Conservation (phyloP, 2,888 invertebrate species). For the Oligia strigilis region DNA sequence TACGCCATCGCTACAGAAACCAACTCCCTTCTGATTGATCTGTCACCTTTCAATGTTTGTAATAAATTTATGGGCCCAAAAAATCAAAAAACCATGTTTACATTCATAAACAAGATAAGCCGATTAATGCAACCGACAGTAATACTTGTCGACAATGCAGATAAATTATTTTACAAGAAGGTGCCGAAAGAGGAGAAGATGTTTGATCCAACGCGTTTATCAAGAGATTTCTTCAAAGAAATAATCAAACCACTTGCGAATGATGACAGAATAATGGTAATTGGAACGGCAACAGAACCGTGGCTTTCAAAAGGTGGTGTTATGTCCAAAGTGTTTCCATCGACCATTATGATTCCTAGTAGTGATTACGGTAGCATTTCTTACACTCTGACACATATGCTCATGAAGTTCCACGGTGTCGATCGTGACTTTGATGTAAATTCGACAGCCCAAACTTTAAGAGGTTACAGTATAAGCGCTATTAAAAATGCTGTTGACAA, state of each 20-base stretch:
- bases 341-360: slow-evolving; percentile 88
- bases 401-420: slow-evolving; percentile 91
- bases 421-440: slow-evolving; percentile 91
- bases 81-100: slow-evolving; percentile 92
- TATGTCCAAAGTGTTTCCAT: slow-evolving; percentile 91
- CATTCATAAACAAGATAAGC: slow-evolving; percentile 92
- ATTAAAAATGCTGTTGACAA: slow-evolving; percentile 84
- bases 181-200: slow-evolving; percentile 91
- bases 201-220: slow-evolving; percentile 93
- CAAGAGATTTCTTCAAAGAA: slow-evolving; percentile 92
- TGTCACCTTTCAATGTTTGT: slow-evolving; percentile 92
- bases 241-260: slow-evolving; percentile 92
- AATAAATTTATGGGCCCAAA: slow-evolving; percentile 93
- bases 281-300: slow-evolving; percentile 93
- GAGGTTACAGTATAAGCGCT: slow-evolving; percentile 89
- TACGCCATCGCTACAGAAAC: slow-evolving; percentile 94
- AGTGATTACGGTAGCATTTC: slow-evolving; percentile 91
- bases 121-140: slow-evolving; percentile 93
- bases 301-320: slow-evolving; percentile 89
- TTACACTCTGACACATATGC: slow-evolving; percentile 87
- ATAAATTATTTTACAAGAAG: slow-evolving; percentile 93
- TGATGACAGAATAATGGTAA: slow-evolving; percentile 92
- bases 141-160: slow-evolving; percentile 92
- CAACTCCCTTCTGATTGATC: slow-evolving; percentile 94
- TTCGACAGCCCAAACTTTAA: slow-evolving; percentile 88